phyloP scores from a whole-genome alignment of 2,797 vertebrate genomes.

The Enteromius fasciolatus region DNA sequence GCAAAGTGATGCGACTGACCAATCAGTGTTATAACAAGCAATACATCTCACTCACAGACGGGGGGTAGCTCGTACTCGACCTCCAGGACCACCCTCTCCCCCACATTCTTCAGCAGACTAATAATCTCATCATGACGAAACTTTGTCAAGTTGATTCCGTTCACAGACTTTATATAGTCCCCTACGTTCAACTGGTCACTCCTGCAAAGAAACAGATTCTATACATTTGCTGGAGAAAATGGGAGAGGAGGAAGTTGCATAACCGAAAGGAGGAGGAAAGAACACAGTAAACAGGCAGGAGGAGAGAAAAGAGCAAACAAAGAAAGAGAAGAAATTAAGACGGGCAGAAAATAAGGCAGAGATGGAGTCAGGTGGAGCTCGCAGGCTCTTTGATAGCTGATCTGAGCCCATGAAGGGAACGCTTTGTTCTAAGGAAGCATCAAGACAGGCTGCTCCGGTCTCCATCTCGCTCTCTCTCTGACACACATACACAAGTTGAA shows the following conservation, averaged over 20 bases:
- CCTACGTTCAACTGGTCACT: constrained; percentile 96
- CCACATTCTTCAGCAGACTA: constrained; percentile 95
- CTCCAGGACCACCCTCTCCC: constrained; percentile 92
- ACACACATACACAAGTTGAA: constrained; percentile 31
- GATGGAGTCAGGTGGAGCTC: constrained; percentile 25
- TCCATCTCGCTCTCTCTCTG: constrained; percentile 21
- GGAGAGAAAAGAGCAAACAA: neutral
- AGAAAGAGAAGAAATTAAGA: neutral
- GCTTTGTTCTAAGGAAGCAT: constrained; percentile 48
- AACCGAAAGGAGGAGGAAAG: neutral
- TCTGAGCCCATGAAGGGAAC: constrained; percentile 47
- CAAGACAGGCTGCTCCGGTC: constrained; percentile 20
- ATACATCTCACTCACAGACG: constrained; percentile 82
- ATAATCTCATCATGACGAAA: constrained; percentile 98
- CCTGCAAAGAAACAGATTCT: constrained; percentile 67
- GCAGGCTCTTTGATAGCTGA: constrained; percentile 43
- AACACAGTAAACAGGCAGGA: neutral
- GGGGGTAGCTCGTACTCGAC: constrained; percentile 95
- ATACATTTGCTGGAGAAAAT: neutral
- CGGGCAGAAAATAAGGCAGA: constrained; percentile 39
- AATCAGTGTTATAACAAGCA: neutral
- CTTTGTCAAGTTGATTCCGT: constrained; percentile 95
- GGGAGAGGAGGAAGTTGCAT: constrained; percentile 8
- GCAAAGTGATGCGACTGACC: neutral
- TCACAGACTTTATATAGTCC: constrained; percentile 96